Conservation (phyloP, 1,140 invertebrate genomes). For the Heliconius congener region DNA sequence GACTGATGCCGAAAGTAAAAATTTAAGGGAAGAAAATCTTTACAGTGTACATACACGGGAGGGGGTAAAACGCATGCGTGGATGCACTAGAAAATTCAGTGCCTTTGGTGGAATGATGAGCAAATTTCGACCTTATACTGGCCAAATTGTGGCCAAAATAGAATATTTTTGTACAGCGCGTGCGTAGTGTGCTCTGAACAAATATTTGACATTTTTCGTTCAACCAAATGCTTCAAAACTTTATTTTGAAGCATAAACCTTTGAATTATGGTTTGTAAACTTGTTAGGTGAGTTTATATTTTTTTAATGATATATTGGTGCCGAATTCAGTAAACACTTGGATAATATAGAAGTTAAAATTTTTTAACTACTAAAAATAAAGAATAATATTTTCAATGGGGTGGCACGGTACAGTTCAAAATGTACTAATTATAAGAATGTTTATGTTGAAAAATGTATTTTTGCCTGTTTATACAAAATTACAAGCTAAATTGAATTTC, state of each 20-base stretch:
- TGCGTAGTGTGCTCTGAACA: conserved; percentile 32
- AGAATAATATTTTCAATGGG: too few species aligned
- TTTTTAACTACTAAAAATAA: too few species aligned
- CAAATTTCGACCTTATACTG: background rate
- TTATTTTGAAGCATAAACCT: background rate
- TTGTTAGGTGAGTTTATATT: background rate
- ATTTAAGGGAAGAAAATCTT: conserved; percentile 10
- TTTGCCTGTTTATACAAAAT: too few species aligned
- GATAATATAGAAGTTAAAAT: too few species aligned
- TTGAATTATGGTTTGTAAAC: background rate
- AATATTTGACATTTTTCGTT: conserved; percentile 32
- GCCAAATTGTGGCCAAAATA: background rate
- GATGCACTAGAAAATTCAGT: conserved; percentile 28
- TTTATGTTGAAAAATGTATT: too few species aligned
- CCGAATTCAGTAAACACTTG: background rate
- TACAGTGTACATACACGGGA: conserved; percentile 28
- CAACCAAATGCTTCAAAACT: conserved; percentile 2
- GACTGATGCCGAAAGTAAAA: conserved; percentile 5
- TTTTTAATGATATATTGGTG: background rate
- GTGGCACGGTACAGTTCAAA: too few species aligned
- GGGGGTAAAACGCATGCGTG: conserved; percentile 44
- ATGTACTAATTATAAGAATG: too few species aligned
- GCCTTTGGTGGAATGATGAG: background rate
- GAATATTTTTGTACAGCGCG: conserved; percentile 21
- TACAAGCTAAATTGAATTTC: too few species aligned